Conservation (phyloP, 2,113 vertebrate species). For the Nymphicus hollandicus region DNA sequence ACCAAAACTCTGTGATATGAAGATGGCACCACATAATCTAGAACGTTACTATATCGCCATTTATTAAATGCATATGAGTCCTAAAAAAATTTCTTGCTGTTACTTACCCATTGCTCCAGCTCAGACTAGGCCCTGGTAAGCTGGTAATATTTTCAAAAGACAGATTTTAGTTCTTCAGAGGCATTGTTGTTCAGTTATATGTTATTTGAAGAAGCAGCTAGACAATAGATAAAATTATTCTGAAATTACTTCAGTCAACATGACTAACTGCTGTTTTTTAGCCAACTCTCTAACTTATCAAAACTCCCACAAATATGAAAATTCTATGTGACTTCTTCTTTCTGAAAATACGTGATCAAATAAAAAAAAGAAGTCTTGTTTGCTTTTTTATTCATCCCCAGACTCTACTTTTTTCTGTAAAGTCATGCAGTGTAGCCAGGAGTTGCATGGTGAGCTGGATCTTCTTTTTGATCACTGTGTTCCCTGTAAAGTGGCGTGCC, state of each 20-base stretch:
- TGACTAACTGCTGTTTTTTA: not conserved
- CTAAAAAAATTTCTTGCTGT: not conserved
- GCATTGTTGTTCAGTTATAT: not conserved
- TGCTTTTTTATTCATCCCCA: rapidly evolving
- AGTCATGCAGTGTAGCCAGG: rapidly evolving
- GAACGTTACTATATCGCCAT: not conserved
- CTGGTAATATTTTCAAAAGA: not conserved
- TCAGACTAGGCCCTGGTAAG: not conserved
- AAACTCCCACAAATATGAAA: not conserved
- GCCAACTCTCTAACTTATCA: not conserved
- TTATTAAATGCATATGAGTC: not conserved
- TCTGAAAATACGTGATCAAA: not conserved
- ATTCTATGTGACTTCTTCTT: not conserved
- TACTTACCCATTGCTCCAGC: not conserved
- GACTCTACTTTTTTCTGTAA: not conserved
- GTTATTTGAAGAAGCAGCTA: not conserved
- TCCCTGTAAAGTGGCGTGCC: not conserved
- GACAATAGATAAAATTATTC: not conserved
- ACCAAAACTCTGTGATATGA: not conserved
- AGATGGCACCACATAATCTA: not conserved
- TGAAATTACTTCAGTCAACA: not conserved
- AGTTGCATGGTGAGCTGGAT: not conserved
- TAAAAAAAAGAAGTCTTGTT: not conserved
- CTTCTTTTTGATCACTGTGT: not conserved
- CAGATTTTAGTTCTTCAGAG: not conserved